These are phyloP conservation scores for Anthophora plumipes DNA, from an alignment of 2,888 invertebrate species.

Conservation along the genomic window DNA sequence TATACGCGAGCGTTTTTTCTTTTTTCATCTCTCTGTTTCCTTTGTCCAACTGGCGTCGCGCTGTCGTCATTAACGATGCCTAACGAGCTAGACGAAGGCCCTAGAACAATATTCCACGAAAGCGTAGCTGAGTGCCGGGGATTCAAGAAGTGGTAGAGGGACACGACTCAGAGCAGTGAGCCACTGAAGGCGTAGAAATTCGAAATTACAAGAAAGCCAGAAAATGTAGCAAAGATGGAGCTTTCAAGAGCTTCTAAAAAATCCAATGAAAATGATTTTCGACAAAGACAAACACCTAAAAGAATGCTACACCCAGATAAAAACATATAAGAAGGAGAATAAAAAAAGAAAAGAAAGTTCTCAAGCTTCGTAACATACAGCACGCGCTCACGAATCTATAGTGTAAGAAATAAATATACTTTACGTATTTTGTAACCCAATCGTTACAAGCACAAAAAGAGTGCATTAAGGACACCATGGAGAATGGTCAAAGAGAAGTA, in stretches of 20 bases:
- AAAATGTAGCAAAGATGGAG: neutral
- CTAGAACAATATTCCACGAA: slow-evolving; percentile 47
- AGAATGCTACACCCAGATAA: neutral
- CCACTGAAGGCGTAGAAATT: neutral
- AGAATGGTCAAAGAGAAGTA: neutral
- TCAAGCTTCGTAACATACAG: too few species aligned
- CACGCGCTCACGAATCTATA: too few species aligned
- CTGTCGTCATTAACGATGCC: slow-evolving; percentile 62
- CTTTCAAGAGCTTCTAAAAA: too few species aligned
- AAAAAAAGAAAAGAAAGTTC: too few species aligned
- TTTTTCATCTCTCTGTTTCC: slow-evolving; percentile 31
- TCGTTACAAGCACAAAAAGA: neutral
- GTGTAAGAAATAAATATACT: too few species aligned
- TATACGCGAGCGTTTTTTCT: slow-evolving; percentile 28
- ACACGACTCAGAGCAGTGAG: neutral
- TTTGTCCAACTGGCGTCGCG: slow-evolving; percentile 31
- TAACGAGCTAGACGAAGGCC: slow-evolving; percentile 62
- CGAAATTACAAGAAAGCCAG: neutral
- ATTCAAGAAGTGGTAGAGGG: neutral
- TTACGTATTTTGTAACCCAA: too few species aligned
- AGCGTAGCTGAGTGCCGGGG: slow-evolving; percentile 25
- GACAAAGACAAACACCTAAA: neutral
- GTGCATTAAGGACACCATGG: neutral
- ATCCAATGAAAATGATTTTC: too few species aligned
- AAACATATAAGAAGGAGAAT: neutral